Base-by-base conservation (phyloP, 2,113 vertebrate species). In the Ptychochromis oligacanthus region DNA sequence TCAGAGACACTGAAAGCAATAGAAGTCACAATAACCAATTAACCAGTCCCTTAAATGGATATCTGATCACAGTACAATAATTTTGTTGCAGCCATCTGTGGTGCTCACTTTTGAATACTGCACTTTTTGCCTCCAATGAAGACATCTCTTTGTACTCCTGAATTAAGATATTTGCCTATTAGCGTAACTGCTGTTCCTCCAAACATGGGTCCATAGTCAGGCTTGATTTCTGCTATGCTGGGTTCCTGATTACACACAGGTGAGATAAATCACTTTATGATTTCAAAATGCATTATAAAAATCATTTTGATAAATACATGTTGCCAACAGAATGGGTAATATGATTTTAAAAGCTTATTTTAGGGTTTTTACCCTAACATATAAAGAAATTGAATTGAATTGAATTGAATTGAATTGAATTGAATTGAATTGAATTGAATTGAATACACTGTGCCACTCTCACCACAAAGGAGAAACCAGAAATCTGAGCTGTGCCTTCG, bases 381-480 rank as follows among this genome's bases (percentile, higher is more conserved):
- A n/a, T n/a, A n/a, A n/a, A n/a, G n/a, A n/a, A n/a, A n/a, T n/a
- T n/a, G n/a, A n/a, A n/a, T n/a, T n/a, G n/a, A n/a, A n/a, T n/a
- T n/a, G n/a, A n/a, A n/a, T n/a, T n/a, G n/a, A n/a, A n/a, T n/a
- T n/a, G n/a, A n/a, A n/a, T n/a, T n/a, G n/a, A n/a, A n/a, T n/a
- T n/a, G n/a, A n/a, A n/a, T n/a, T n/a, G n/a, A n/a, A n/a, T n/a
- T n/a, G n/a, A n/a, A n/a, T n/a, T n/a, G n/a, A n/a, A n/a, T n/a
- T 38, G 17, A 18, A 43, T 60, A 40, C 65, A 26, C 15, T 3
- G 20, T n/a, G 1, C 5, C 13, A 59, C 79, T 80, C 81, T 64
- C 92, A 99, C 98, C 97, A 98, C 92, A 3, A 98, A 97, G 59
- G 87, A 52, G 57, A 99, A 97, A 75, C 97, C 97, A 0, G 72